Conservation (phyloP, 2,888 invertebrate species). For the Masnerella sp. region DNA sequence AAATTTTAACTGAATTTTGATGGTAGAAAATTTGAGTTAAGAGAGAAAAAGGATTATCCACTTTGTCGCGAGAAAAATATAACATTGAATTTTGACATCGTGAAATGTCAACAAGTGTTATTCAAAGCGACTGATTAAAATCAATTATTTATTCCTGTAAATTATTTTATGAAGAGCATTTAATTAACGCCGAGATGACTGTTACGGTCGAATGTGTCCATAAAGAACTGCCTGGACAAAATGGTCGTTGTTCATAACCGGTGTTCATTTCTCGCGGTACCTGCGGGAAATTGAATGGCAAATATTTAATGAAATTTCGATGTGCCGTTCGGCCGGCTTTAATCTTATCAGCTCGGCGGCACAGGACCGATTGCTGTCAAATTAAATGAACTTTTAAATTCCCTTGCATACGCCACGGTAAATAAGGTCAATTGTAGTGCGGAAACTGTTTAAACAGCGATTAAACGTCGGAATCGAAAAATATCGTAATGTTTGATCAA, state of each 20-base stretch:
- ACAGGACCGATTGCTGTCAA: conserved; percentile 2
- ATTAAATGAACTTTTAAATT: conserved; percentile 2
- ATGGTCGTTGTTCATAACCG: conserved; percentile 32
- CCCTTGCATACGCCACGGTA: neutral
- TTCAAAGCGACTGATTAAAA: conserved; percentile 22
- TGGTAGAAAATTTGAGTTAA: too few species aligned
- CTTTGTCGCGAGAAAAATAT: too few species aligned
- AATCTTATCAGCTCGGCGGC: neutral
- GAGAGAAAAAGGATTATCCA: too few species aligned
- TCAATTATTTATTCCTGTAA: conserved; percentile 20
- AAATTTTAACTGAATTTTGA: too few species aligned
- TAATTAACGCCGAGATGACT: conserved; percentile 42
- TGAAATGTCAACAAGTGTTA: conserved; percentile 35
- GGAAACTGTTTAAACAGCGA: too few species aligned
- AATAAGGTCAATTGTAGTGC: neutral
- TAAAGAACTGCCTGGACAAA: conserved; percentile 29
- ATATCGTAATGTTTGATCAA: conserved; percentile 1
- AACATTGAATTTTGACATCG: conserved; percentile 27
- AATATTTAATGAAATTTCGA: conserved; percentile 38
- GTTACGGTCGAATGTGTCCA: conserved; percentile 17
- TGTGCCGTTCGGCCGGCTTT: conserved; percentile 1
- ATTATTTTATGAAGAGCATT: conserved; percentile 31
- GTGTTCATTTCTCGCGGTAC: conserved; percentile 7
- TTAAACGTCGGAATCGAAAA: neutral
- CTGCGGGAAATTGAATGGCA: conserved; percentile 29